These are phyloP conservation scores for Potamarius usumacintae DNA, from an alignment of 2,113 vertebrate species.

Conservation along the genomic window DNA sequence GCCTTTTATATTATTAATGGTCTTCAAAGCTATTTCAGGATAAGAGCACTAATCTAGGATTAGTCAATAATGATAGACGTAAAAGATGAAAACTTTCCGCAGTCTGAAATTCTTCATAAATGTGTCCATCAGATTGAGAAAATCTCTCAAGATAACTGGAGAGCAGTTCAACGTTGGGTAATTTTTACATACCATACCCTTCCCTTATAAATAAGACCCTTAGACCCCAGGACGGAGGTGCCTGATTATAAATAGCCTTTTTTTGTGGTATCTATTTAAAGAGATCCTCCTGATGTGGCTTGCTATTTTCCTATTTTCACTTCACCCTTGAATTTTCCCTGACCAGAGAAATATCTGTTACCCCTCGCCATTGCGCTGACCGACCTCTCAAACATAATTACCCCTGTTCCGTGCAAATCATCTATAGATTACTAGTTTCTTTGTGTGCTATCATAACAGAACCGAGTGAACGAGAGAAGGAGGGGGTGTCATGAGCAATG, in stretches of 20 bases:
- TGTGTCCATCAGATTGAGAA: background rate
- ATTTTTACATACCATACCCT: conserved; percentile 30
- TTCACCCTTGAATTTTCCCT: conserved; percentile 51
- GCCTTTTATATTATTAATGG: background rate
- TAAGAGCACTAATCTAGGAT: background rate
- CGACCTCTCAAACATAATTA: conserved; percentile 48
- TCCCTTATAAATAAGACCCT: conserved; percentile 47
- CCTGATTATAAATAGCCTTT: conserved; percentile 51
- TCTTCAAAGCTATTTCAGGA: background rate
- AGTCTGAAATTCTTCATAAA: background rate
- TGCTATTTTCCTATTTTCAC: conserved; percentile 50
- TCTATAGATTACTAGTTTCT: conserved; percentile 45
- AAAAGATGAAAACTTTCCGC: background rate
- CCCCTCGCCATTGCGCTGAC: conserved; percentile 41
- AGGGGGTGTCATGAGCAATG: conserved; percentile 37
- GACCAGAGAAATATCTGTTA: conserved; percentile 54
- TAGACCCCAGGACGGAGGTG: conserved; percentile 47
- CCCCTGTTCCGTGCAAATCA: background rate
- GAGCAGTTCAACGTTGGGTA: background rate
- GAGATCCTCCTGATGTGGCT: conserved; percentile 52
- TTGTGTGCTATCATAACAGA: conserved; percentile 43
- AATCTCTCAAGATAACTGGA: background rate
- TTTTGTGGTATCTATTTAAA: conserved; percentile 51
- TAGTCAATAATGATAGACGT: too few relatives aligned
- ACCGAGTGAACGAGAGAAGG: conserved; percentile 5